A percentile compares a stretch with the other conserved stretches of the same genome.
Evolutionary conservation across 2,797 vertebrate genomes (phyloP).

Genomic region (Enteromius treurensis): DNA sequence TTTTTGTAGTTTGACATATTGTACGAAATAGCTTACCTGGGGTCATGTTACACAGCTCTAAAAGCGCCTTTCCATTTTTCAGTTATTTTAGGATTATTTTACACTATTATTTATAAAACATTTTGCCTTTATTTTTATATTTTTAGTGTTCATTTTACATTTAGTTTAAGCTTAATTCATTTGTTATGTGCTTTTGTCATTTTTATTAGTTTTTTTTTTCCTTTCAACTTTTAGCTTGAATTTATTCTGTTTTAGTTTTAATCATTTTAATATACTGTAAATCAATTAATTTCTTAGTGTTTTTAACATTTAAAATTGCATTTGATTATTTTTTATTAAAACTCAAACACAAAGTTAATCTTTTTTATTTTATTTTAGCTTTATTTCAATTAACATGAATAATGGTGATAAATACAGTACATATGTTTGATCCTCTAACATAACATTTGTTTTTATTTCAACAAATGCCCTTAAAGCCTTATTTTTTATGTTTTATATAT

Average conservation of each 20-base stretch:
- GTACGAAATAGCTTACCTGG: too few species aligned
- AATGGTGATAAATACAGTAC: not conserved
- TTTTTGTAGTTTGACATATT: too few species aligned
- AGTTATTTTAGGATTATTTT: not conserved
- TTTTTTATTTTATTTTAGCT: not conserved
- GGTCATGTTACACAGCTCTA: too few species aligned
- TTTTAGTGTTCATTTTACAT: not conserved
- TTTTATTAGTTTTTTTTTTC: not conserved
- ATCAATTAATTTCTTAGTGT: not conserved
- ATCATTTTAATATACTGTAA: not conserved
- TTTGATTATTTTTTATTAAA: not conserved
- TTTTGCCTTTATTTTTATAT: not conserved
- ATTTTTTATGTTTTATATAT: not conserved
- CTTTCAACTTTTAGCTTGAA: not conserved
- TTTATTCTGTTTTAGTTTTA: not conserved
- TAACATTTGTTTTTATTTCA: not conserved
- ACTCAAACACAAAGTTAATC: not conserved
- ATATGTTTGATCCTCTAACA: not conserved
- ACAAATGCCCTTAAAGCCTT: not conserved
- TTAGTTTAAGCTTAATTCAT: not conserved
- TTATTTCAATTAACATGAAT: not conserved
- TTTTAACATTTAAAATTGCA: not conserved
- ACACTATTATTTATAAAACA: not conserved
- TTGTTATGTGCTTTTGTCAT: not conserved
- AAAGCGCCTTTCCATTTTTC: too few species aligned